Evolutionary conservation across 2,888 invertebrate species (phyloP).

Genomic region (Dryococelus australis): DNA sequence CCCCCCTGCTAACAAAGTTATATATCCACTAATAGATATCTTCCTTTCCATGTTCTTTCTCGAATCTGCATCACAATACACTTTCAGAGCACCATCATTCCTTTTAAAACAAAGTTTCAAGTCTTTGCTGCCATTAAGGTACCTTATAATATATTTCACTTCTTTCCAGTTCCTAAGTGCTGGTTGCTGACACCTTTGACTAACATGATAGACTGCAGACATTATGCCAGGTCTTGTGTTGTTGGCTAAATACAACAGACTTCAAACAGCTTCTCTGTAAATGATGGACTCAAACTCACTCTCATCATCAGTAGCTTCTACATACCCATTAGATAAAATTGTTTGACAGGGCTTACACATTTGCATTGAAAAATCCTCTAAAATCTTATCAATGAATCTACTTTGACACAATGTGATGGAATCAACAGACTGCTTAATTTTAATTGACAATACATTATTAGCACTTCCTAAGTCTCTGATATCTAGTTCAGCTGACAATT

Average conservation of each 20-base stretch:
- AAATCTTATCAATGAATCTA: neutral
- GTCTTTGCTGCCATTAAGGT: neutral
- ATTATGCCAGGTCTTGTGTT: neutral
- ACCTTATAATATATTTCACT: neutral
- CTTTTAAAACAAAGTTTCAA: neutral
- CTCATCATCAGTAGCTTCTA: neutral
- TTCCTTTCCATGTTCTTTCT: neutral
- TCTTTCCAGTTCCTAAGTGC: neutral
- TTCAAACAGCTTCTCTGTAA: neutral
- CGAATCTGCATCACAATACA: neutral
- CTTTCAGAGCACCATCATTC: neutral
- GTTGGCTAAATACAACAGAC: neutral
- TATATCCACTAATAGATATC: too few relatives aligned
- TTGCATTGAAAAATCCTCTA: neutral
- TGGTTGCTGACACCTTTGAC: neutral
- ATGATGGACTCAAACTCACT: neutral
- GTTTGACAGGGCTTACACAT: conserved; percentile 7
- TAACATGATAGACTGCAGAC: neutral
- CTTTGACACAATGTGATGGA: neutral
- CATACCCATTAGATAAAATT: neutral
- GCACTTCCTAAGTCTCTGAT: neutral
- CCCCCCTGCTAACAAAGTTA: too few relatives aligned
- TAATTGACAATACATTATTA: neutral
- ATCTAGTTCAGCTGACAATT: neutral
- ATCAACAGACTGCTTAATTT: neutral